Evolutionary conservation across 2,113 vertebrate species (phyloP).

Genomic region (Tor tambroides): DNA sequence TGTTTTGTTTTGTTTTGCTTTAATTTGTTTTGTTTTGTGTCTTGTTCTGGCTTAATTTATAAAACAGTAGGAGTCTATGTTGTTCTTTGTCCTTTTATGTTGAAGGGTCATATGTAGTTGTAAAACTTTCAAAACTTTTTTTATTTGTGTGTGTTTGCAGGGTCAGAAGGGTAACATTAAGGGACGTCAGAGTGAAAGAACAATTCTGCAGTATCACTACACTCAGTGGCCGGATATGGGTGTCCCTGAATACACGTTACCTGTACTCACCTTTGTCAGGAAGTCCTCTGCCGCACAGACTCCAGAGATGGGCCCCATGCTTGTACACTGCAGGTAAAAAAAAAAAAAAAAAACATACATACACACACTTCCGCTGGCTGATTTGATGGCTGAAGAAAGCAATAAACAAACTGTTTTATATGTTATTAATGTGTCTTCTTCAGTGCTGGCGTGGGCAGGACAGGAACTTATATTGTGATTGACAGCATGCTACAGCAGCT

Average conservation of each 20-base stretch:
- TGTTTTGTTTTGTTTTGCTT: no score
- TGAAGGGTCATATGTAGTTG: not conserved
- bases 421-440: constrained; percentile 58
- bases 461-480: constrained; percentile 93
- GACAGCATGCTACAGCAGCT: constrained; percentile 98
- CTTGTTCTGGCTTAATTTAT: not conserved
- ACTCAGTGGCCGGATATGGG: constrained; percentile 98
- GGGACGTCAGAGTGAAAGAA: constrained; percentile 84
- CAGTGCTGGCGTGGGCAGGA: constrained; percentile 93
- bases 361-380: not conserved
- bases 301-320: constrained; percentile 85
- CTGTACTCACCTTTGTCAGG: constrained; percentile 90
- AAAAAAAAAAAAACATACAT: not conserved
- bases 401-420: not conserved
- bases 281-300: constrained; percentile 86
- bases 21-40: not conserved
- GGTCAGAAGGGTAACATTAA: constrained; percentile 87
- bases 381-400: not conserved
- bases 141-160: constrained; percentile 60
- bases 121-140: not conserved
- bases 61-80: not conserved
- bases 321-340: constrained; percentile 92
- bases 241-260: constrained; percentile 90
- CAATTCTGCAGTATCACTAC: constrained; percentile 92
- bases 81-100: not conserved